Evolutionary conservation across 2,888 invertebrate genomes (phyloP).

Genomic region (Himalopsyche kuldschensis): DNA sequence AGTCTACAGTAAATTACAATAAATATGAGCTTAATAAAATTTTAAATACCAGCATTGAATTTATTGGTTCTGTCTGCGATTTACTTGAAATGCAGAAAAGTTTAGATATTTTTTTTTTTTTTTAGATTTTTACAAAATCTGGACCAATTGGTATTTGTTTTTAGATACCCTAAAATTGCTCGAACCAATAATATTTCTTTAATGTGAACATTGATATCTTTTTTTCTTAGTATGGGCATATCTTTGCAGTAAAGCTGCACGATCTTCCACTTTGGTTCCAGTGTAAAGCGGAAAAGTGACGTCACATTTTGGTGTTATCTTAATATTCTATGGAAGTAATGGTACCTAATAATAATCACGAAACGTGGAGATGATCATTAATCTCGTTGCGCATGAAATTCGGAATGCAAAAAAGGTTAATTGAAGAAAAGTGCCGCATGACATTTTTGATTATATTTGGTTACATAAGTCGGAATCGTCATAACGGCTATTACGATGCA

Average conservation of each 20-base stretch:
- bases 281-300: not conserved
- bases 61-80: too few relatives aligned
- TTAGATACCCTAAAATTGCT: too few relatives aligned
- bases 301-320: not conserved
- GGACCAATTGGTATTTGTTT: too few relatives aligned
- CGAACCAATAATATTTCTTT: too few relatives aligned
- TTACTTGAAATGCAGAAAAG: too few relatives aligned
- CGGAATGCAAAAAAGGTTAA: slow-evolving; percentile 1
- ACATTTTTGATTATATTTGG: not conserved
- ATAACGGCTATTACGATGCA: not conserved
- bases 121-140: too few relatives aligned
- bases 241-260: not conserved
- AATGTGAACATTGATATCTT: too few relatives aligned
- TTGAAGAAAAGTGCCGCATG: not conserved
- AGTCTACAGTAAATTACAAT: too few relatives aligned
- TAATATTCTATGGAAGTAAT: not conserved
- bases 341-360: not conserved
- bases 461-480: not conserved
- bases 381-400: not conserved
- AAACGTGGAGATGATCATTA: not conserved
- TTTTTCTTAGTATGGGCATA: not conserved
- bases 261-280: not conserved
- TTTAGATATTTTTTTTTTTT: too few relatives aligned
- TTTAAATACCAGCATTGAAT: too few relatives aligned
- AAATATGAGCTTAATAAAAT: too few relatives aligned